These are phyloP conservation scores for Limnephilus marmoratus DNA, from an alignment of 2,888 invertebrate species.

Conservation along the genomic window DNA sequence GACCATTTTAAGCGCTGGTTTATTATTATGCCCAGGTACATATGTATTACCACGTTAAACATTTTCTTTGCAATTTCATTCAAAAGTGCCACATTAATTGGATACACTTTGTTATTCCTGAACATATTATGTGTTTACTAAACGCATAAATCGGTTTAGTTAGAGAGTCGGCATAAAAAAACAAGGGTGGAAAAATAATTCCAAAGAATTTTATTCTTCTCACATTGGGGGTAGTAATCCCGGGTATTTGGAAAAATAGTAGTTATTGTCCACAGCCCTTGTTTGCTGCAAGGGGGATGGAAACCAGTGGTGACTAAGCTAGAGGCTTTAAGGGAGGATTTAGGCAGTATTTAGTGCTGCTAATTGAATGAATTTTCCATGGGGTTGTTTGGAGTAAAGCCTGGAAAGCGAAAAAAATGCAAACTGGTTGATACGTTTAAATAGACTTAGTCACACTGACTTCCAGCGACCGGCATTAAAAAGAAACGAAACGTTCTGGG, in stretches of 20 bases:
- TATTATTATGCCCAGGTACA: no score
- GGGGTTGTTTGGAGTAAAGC: slow-evolving; percentile 18
- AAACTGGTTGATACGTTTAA: slow-evolving; percentile 12
- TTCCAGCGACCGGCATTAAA: neutral
- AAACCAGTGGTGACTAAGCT: slow-evolving; percentile 44
- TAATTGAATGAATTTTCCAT: slow-evolving; percentile 57
- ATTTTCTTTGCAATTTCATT: no score
- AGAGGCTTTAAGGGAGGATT: slow-evolving; percentile 50
- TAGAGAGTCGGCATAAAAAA: neutral
- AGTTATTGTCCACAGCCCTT: slow-evolving; percentile 32
- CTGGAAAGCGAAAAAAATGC: slow-evolving; percentile 37
- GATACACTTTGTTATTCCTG: neutral
- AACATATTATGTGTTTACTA: neutral
- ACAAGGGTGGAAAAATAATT: slow-evolving; percentile 10
- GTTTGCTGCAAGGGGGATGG: neutral
- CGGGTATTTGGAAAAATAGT: slow-evolving; percentile 37
- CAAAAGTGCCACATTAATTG: no score
- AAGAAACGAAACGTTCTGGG: neutral
- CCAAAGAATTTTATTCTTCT: slow-evolving; percentile 12
- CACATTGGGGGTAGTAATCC: slow-evolving; percentile 36
- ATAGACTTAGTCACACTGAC: neutral
- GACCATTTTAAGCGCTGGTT: no score
- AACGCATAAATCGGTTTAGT: neutral
- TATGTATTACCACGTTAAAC: no score
- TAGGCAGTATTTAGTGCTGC: slow-evolving; percentile 54